These are phyloP conservation scores for Calyptommatus sinebrachiatus DNA, from an alignment of 2,113 vertebrate genomes.

Conservation along the genomic window DNA sequence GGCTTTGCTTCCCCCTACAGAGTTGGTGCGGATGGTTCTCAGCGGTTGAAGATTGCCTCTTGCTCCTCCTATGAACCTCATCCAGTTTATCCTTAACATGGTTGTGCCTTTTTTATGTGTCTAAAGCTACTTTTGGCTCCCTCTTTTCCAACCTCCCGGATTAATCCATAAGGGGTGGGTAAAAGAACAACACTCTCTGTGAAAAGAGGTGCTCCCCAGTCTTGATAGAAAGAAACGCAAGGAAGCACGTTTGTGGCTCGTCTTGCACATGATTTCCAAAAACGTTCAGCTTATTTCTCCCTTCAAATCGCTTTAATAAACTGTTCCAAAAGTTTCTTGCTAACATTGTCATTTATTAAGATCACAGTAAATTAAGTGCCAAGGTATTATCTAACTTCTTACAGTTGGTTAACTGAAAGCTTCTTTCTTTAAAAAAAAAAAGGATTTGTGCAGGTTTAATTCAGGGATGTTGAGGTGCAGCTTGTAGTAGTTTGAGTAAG, in stretches of 20 bases:
- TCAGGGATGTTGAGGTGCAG: too few relatives aligned
- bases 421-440: too few relatives aligned
- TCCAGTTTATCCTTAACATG: constrained; percentile 7
- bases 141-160: constrained; percentile 9
- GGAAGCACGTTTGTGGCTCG: not conserved
- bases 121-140: constrained; percentile 3
- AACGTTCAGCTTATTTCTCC: constrained; percentile 19
- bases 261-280: constrained; percentile 14
- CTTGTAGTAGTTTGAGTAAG: too few relatives aligned
- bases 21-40: constrained; percentile 91
- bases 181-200: not conserved
- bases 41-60: constrained; percentile 75
- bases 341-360: not conserved
- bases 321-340: constrained; percentile 2
- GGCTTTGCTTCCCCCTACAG: constrained; percentile 60
- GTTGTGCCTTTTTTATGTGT: constrained; percentile 36
- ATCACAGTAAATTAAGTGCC: too few relatives aligned
- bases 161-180: not conserved
- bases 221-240: not conserved
- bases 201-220: not conserved
- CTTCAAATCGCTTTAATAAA: constrained; percentile 60
- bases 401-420: too few relatives aligned
- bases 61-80: not conserved
- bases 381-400: too few relatives aligned
- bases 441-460: too few relatives aligned